A percentile compares a stretch with the other conserved stretches of the same genome.
These are phyloP conservation scores for Muscicapa striata DNA, from an alignment of 2,797 vertebrate genomes.

Conservation along the genomic window DNA sequence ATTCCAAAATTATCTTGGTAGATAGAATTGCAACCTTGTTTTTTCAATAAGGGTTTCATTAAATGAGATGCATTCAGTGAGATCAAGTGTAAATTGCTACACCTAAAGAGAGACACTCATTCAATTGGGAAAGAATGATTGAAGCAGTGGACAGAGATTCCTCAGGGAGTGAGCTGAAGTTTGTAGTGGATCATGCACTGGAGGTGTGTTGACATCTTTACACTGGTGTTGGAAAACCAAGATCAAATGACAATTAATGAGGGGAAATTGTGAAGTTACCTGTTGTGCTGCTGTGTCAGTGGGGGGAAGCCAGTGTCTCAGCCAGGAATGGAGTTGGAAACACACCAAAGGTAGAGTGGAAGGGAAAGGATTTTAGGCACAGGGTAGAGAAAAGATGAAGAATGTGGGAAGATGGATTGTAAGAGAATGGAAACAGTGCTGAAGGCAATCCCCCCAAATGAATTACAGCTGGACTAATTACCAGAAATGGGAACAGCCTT, in stretches of 20 bases:
- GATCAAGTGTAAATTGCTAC: background rate
- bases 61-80: background rate
- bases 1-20: background rate
- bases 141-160: background rate
- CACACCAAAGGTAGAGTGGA: background rate
- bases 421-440: too few species aligned
- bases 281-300: rapidly evolving
- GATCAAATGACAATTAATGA: background rate
- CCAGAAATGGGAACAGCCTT: too few species aligned
- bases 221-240: background rate
- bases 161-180: background rate
- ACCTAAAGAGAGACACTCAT: background rate
- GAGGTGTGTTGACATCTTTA: background rate
- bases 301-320: background rate
- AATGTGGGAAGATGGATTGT: too few species aligned
- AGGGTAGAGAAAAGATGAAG: background rate
- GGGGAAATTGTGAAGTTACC: background rate
- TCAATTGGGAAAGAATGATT: background rate
- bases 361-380: background rate
- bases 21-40: background rate
- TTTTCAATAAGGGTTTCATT: background rate
- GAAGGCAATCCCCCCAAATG: too few species aligned
- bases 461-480: too few species aligned
- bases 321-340: background rate
- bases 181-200: background rate